These are phyloP conservation scores for Andinoacara biseriatus DNA, from an alignment of 2,113 vertebrate genomes.

Conservation along the genomic window DNA sequence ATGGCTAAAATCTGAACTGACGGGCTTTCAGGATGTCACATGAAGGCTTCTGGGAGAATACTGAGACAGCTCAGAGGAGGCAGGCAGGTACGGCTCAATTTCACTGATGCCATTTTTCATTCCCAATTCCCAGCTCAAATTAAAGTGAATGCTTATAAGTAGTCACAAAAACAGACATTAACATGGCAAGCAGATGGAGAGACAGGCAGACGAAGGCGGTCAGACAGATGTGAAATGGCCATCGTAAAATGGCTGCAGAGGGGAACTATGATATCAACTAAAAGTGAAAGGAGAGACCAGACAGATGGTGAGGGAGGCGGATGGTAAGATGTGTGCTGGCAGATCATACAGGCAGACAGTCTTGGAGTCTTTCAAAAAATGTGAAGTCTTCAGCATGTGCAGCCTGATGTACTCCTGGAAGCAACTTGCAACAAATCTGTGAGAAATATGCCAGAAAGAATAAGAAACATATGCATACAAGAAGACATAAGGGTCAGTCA, in stretches of 20 bases:
- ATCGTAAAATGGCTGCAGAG: slow-evolving; percentile 42
- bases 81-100: slow-evolving; percentile 44
- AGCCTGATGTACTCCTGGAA: slow-evolving; percentile 1
- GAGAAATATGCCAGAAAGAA: neutral
- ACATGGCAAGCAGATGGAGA: slow-evolving; percentile 34
- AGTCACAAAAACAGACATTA: slow-evolving; percentile 38
- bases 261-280: slow-evolving; percentile 40
- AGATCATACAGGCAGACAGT: slow-evolving; percentile 39
- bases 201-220: slow-evolving; percentile 5
- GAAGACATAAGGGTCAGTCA: too few relatives aligned
- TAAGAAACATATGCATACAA: neutral
- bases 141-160: slow-evolving; percentile 34
- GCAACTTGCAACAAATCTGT: slow-evolving; percentile 2
- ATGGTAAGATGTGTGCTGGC: slow-evolving; percentile 47
- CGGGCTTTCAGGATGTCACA: slow-evolving; percentile 48
- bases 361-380: slow-evolving; percentile 24
- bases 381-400: slow-evolving; percentile 22
- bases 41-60: slow-evolving; percentile 27
- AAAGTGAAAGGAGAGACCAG: slow-evolving; percentile 53
- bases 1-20: slow-evolving; percentile 38
- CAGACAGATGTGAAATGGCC: slow-evolving; percentile 47
- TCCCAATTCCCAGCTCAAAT: slow-evolving; percentile 55
- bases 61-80: slow-evolving; percentile 21
- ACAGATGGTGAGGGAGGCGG: slow-evolving; percentile 59
- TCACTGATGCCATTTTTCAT: slow-evolving; percentile 43